Evolutionary conservation across 1,140 invertebrate species (phyloP).

Genomic region (Eufriesea mexicana): DNA sequence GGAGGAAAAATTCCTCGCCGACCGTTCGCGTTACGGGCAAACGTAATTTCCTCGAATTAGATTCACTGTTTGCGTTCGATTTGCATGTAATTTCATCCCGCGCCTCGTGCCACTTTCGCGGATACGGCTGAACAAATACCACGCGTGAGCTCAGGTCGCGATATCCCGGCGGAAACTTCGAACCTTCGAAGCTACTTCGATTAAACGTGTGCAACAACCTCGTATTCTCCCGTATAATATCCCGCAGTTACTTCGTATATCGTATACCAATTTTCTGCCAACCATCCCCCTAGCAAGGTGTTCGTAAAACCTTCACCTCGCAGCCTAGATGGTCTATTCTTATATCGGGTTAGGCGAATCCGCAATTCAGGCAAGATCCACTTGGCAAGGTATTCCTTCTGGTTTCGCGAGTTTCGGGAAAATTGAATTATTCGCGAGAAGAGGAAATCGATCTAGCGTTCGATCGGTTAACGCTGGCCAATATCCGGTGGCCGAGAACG

Average conservation of each 20-base stretch:
- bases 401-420: no score
- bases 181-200: not conserved
- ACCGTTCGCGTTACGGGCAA: not conserved
- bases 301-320: not conserved
- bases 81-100: constrained; percentile 5
- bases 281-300: not conserved
- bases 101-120: not conserved
- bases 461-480: not conserved
- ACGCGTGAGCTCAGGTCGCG: not conserved
- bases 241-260: not conserved
- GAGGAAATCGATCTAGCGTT: not conserved
- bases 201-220: not conserved
- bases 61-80: constrained; percentile 14
- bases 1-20: not conserved
- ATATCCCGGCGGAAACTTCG: not conserved
- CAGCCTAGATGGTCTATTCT: not conserved
- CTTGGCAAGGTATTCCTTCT: no score
- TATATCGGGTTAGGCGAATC: not conserved
- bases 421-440: no score
- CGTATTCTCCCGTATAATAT: not conserved
- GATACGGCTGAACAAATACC: constrained; percentile 1
- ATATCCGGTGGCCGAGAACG: no score
- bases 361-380: no score
- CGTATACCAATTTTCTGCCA: not conserved
- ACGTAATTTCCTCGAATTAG: constrained; percentile 17